Conservation (phyloP, 2,888 invertebrate species). For the Apotomis capreana region DNA sequence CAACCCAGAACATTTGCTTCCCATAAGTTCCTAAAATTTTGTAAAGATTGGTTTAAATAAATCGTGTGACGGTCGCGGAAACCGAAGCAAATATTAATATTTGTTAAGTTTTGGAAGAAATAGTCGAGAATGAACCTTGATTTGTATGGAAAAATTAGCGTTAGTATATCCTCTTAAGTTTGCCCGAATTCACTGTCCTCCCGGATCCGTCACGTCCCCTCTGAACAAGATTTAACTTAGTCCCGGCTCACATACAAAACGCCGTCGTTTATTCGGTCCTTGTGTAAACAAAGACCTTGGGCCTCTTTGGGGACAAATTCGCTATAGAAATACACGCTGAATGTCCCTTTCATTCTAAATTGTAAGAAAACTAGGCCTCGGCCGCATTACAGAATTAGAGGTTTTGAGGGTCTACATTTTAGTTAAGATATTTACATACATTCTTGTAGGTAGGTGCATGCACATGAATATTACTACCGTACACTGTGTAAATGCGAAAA, state of each 20-base stretch:
- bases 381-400: constrained; percentile 16
- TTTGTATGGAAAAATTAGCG: no score
- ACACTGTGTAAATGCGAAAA: no score
- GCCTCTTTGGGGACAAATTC: constrained; percentile 33
- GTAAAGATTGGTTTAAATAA: no score
- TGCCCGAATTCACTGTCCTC: background rate
- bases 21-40: no score
- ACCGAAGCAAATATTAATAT: no score
- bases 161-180: background rate
- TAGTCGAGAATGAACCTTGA: no score
- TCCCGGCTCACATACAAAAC: constrained; percentile 30
- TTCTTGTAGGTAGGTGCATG: no score
- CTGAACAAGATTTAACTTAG: constrained; percentile 6
- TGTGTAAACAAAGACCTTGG: constrained; percentile 29
- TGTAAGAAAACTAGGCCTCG: constrained; percentile 30
- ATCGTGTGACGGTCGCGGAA: no score
- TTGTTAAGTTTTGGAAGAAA: no score
- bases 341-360: constrained; percentile 37
- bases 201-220: constrained; percentile 23
- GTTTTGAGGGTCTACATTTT: constrained; percentile 6
- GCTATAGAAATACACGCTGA: constrained; percentile 30
- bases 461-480: no score
- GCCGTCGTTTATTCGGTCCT: constrained; percentile 29
- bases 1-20: no score
- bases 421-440: no score